phyloP scores from a whole-genome alignment of 1,140 invertebrate genomes.

The Bicyclus anynana region DNA sequence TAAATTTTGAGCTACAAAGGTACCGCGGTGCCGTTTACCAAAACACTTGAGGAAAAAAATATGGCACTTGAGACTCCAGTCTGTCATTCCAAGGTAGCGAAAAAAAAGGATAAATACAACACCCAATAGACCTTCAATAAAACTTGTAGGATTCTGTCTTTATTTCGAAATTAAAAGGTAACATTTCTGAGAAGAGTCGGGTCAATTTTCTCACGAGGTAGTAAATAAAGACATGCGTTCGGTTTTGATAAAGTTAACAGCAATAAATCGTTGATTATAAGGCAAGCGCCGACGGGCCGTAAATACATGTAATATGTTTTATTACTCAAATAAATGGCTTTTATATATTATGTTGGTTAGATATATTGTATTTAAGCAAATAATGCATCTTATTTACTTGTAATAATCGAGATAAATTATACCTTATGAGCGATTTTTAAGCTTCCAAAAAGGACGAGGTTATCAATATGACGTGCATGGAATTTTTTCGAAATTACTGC shows the following conservation, averaged over 20 bases:
- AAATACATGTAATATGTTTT: slow-evolving; percentile 58
- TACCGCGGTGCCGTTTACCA: slow-evolving; percentile 41
- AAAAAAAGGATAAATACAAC: slow-evolving; percentile 53
- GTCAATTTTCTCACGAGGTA: slow-evolving; percentile 58
- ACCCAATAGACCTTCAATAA: slow-evolving; percentile 63
- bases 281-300: slow-evolving; percentile 51
- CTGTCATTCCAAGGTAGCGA: slow-evolving; percentile 44
- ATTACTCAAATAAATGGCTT: slow-evolving; percentile 39
- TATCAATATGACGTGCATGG: too few relatives aligned
- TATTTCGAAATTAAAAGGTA: slow-evolving; percentile 62
- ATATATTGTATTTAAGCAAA: not conserved
- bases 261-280: slow-evolving; percentile 67
- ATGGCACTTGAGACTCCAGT: slow-evolving; percentile 27
- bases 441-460: too few relatives aligned
- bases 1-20: slow-evolving; percentile 34
- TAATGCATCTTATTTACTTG: too few relatives aligned
- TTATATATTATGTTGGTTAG: slow-evolving; percentile 1
- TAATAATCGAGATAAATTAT: too few relatives aligned
- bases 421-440: too few relatives aligned
- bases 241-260: slow-evolving; percentile 63
- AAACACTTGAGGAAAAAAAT: slow-evolving; percentile 38
- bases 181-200: slow-evolving; percentile 51
- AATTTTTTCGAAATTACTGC: too few relatives aligned
- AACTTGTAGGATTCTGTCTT: slow-evolving; percentile 57
- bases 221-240: slow-evolving; percentile 54